phyloP scores from a whole-genome alignment of 2,888 invertebrate genomes.

The Andrena fulva region DNA sequence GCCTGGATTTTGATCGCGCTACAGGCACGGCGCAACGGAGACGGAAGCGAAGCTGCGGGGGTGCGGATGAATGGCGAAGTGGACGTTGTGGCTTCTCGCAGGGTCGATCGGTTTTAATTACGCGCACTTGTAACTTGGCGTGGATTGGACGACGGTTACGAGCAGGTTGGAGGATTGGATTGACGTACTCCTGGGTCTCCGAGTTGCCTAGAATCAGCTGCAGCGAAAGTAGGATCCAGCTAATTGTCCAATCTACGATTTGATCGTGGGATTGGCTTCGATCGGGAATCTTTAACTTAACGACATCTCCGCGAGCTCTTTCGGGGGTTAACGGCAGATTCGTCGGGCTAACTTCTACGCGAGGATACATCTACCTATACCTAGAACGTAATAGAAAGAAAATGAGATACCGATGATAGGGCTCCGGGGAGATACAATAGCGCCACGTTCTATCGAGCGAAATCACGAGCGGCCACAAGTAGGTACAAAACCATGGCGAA shows the following conservation, averaged over 20 bases:
- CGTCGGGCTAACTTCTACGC: too few species aligned
- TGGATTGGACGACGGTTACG: neutral
- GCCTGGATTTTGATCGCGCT: neutral
- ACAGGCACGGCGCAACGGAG: too few species aligned
- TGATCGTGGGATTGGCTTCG: too few species aligned
- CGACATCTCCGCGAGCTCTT: too few species aligned
- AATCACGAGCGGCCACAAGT: slow-evolving; percentile 25
- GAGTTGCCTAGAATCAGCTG: neutral
- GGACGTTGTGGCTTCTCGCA: slow-evolving; percentile 34
- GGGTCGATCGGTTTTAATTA: slow-evolving; percentile 41
- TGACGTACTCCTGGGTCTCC: neutral
- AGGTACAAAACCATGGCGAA: slow-evolving; percentile 30
- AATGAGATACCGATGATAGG: too few species aligned
- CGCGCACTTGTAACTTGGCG: slow-evolving; percentile 19
- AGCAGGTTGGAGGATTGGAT: neutral
- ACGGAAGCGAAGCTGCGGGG: neutral
- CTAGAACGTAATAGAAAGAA: too few species aligned
- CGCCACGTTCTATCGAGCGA: slow-evolving; percentile 18
- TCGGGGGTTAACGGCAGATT: too few species aligned
- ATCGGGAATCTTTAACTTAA: too few species aligned
- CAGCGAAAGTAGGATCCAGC: neutral
- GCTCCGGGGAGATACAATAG: neutral
- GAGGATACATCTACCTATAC: too few species aligned
- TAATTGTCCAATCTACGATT: too few species aligned
- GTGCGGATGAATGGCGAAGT: neutral